Evolutionary conservation across 2,113 vertebrate species (phyloP).

Genomic region (Oryzias javanicus): DNA sequence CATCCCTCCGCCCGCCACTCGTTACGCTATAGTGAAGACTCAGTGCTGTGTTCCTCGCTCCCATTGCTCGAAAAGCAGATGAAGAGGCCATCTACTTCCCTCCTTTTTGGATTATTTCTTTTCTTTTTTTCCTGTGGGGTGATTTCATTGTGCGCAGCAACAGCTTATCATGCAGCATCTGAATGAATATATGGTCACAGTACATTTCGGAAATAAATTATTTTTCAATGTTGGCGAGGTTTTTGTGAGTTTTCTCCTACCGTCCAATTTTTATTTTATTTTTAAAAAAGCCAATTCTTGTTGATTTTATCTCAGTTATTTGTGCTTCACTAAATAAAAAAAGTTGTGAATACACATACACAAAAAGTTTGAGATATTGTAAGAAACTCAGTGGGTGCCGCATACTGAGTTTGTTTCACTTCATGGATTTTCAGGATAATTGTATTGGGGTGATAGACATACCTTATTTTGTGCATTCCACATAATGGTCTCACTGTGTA

Average conservation of each 20-base stretch:
- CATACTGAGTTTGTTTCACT: no score
- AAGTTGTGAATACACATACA: no score
- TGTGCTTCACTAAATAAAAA: no score
- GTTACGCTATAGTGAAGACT: slow-evolving; percentile 64
- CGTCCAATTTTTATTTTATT: no score
- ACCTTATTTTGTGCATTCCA: no score
- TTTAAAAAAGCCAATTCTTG: not conserved
- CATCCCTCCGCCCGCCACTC: slow-evolving; percentile 30
- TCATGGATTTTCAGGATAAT: no score
- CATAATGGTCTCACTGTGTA: no score
- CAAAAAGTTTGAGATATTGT: no score
- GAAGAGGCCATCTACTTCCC: slow-evolving; percentile 36
- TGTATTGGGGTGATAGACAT: no score
- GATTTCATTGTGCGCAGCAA: slow-evolving; percentile 74
- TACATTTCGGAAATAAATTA: slow-evolving; percentile 80
- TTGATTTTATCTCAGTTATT: no score
- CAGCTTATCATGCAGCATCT: slow-evolving; percentile 73
- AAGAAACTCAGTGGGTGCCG: no score
- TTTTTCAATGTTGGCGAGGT: slow-evolving; percentile 74
- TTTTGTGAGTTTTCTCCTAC: not conserved
- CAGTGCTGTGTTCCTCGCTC: slow-evolving; percentile 66
- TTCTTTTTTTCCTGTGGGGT: slow-evolving; percentile 62
- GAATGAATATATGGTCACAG: slow-evolving; percentile 78
- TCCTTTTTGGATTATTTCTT: not conserved
- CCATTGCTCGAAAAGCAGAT: slow-evolving; percentile 38